These are phyloP conservation scores for Ellobius talpinus DNA, from an alignment of 2,113 vertebrate genomes.

Conservation along the genomic window DNA sequence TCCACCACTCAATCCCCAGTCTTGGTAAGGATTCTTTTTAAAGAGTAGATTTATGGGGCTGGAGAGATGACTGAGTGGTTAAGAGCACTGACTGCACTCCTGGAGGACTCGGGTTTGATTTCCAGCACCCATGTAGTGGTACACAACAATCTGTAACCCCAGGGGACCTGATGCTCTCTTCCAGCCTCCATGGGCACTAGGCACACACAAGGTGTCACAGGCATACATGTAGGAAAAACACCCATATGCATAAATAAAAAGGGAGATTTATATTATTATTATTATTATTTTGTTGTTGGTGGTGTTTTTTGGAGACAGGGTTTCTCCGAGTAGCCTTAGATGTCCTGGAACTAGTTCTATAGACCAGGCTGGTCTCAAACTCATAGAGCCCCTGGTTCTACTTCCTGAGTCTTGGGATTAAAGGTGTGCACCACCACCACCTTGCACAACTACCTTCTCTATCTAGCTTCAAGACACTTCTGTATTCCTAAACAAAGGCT, in stretches of 20 bases:
- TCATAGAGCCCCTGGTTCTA: background rate
- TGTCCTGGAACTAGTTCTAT: background rate
- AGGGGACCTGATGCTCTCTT: background rate
- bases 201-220: background rate
- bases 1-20: background rate
- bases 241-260: background rate
- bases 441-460: background rate
- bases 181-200: background rate
- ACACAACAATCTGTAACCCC: background rate
- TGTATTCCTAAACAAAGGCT: background rate
- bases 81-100: background rate
- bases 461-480: background rate
- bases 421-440: background rate
- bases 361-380: background rate
- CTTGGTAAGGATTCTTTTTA: background rate
- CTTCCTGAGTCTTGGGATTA: background rate
- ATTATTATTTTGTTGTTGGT: background rate
- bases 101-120: background rate
- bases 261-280: background rate
- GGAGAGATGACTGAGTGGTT: background rate
- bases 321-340: background rate
- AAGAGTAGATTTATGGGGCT: background rate
- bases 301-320: background rate
- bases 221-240: background rate
- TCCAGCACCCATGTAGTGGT: too few species aligned